These are phyloP conservation scores for Bos javanicus DNA, from an alignment of 2,113 vertebrate genomes.

Conservation along the genomic window DNA sequence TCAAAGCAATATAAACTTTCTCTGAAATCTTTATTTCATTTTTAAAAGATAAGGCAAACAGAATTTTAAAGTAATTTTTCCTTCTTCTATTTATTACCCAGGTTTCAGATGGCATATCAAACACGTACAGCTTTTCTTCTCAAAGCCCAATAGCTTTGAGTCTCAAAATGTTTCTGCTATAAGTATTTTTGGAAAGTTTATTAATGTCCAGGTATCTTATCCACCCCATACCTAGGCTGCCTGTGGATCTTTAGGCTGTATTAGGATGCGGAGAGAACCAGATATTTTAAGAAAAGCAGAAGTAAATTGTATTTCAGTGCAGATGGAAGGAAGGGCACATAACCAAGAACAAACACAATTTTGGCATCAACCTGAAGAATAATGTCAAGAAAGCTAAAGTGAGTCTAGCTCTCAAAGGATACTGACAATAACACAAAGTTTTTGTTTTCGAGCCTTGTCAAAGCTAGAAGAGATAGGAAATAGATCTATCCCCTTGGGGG, in stretches of 20 bases:
- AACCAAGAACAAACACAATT: conserved; percentile 1
- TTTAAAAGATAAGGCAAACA: background rate
- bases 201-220: background rate
- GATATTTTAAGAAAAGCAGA: conserved; percentile 13
- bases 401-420: background rate
- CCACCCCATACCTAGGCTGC: background rate
- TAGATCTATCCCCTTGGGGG: background rate
- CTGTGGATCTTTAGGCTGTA: background rate
- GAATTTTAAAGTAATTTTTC: background rate
- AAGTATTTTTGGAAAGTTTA: conserved; percentile 14
- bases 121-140: conserved; percentile 23
- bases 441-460: background rate
- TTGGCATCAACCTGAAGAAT: background rate
- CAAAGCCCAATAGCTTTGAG: background rate
- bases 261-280: background rate
- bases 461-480: background rate
- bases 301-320: conserved; percentile 1
- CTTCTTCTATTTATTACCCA: background rate
- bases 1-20: background rate
- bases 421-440: background rate
- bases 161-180: background rate
- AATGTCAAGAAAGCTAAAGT: background rate
- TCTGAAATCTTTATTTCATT: background rate
- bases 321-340: conserved; percentile 19
- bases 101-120: background rate